Evolutionary conservation across 2,113 vertebrate genomes (phyloP).

Genomic region (Rhineura floridana): DNA sequence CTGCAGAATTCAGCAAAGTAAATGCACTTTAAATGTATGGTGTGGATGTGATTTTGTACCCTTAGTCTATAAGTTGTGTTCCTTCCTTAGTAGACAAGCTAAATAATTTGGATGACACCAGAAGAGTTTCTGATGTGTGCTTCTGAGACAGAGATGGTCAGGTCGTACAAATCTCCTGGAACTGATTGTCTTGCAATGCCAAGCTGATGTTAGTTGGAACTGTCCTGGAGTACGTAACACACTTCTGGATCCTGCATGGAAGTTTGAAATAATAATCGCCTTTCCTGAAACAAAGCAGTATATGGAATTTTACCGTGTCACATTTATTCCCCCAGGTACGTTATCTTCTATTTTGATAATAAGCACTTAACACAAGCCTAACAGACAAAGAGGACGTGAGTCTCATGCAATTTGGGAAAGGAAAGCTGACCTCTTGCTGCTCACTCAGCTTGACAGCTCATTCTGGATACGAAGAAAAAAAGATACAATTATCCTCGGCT

Average conservation of each 20-base stretch:
- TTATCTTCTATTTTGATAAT: not conserved
- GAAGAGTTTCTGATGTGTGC: constrained; percentile 23
- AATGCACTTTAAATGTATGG: too few species aligned
- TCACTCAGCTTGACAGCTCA: not conserved
- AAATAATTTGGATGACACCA: constrained; percentile 52
- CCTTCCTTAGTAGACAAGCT: constrained; percentile 38
- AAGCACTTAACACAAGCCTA: not conserved
- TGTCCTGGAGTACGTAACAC: not conserved
- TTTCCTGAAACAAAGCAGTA: not conserved
- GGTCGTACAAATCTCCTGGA: not conserved
- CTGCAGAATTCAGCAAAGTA: too few species aligned
- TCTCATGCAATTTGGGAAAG: not conserved
- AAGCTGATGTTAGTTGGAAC: not conserved
- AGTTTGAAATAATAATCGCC: not conserved
- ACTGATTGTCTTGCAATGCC: constrained; percentile 12
- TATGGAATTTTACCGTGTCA: not conserved
- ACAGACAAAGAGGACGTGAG: not conserved
- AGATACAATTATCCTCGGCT: not conserved
- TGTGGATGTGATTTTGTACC: too few species aligned
- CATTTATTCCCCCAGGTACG: not conserved
- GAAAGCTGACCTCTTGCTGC: not conserved
- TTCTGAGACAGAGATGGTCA: constrained; percentile 17
- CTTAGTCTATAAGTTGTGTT: not conserved
- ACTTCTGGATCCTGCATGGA: not conserved
- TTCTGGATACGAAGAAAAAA: not conserved